Conservation (phyloP, 2,113 vertebrate genomes). For the Ovis aries region DNA sequence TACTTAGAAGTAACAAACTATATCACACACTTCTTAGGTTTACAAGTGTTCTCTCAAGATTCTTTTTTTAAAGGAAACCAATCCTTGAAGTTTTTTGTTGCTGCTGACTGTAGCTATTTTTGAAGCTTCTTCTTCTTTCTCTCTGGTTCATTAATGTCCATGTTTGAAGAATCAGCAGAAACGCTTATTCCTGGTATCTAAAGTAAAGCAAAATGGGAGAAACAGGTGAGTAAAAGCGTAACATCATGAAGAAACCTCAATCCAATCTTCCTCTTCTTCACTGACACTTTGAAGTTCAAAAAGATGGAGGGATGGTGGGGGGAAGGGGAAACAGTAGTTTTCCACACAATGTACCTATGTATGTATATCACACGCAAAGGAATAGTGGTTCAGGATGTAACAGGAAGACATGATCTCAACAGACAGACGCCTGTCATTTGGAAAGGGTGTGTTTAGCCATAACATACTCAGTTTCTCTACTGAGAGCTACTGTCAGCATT, state of each 20-base stretch:
- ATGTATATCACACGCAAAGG: not conserved
- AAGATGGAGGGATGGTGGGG: not conserved
- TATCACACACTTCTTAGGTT: conserved; percentile 31
- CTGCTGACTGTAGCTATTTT: conserved; percentile 73
- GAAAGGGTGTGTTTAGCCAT: not conserved
- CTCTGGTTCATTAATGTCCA: conserved; percentile 78
- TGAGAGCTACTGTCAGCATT: not conserved
- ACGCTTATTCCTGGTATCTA: conserved; percentile 86
- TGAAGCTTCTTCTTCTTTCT: conserved; percentile 88
- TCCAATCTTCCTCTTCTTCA: not conserved
- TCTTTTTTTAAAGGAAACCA: not conserved
- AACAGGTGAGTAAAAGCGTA: not conserved
- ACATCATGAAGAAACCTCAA: not conserved
- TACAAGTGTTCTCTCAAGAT: conserved; percentile 2
- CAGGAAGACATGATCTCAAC: not conserved
- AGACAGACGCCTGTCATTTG: not conserved
- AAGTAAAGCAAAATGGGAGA: not conserved
- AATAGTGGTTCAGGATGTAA: not conserved
- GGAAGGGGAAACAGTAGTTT: not conserved
- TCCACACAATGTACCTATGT: not conserved
- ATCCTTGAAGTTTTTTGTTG: not conserved
- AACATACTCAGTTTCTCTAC: not conserved
- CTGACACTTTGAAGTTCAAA: not conserved
- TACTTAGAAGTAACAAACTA: conserved; percentile 61
- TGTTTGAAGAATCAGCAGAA: conserved; percentile 20